Percentiles rank a stretch among this genome's conserved stretches.
These are phyloP conservation scores for Drosophila colorata DNA, from an alignment of 2,888 invertebrate species.

Conservation along the genomic window DNA sequence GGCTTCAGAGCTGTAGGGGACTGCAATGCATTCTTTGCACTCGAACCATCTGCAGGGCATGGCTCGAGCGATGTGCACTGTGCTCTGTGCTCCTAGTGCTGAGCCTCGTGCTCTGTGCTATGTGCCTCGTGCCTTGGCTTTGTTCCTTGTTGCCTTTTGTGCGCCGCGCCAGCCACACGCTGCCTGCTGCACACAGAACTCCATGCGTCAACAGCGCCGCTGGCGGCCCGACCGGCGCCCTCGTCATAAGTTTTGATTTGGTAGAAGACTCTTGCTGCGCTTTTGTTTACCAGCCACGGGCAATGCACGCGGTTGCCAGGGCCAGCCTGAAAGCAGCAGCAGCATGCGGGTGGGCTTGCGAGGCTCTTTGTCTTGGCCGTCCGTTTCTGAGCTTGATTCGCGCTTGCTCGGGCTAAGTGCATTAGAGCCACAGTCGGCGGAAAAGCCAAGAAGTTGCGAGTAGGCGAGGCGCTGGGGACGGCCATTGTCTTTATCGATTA, in stretches of 20 bases:
- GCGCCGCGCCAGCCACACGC: constrained; percentile 1
- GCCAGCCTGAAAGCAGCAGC: background rate
- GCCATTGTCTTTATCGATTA: constrained; percentile 65
- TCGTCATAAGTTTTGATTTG: constrained; percentile 72
- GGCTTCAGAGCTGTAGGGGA: constrained; percentile 6
- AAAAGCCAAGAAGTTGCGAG: constrained; percentile 18
- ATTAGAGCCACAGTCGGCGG: constrained; percentile 37
- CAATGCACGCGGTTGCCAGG: constrained; percentile 54
- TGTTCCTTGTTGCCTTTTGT: constrained; percentile 73
- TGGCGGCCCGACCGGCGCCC: constrained; percentile 32
- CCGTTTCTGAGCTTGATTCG: constrained; percentile 30
- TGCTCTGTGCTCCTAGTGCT: constrained; percentile 6
- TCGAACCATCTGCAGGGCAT: constrained; percentile 45
- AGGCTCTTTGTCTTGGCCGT: constrained; percentile 52
- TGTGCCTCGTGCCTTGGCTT: constrained; percentile 26
- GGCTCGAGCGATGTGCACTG: constrained; percentile 9
- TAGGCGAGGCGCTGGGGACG: constrained; percentile 8
- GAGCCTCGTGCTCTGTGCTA: no score
- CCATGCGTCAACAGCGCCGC: constrained; percentile 24
- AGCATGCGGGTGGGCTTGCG: constrained; percentile 11
- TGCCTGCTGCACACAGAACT: constrained; percentile 28
- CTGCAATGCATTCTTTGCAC: constrained; percentile 50
- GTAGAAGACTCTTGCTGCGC: constrained; percentile 63
- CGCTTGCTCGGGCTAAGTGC: constrained; percentile 48
- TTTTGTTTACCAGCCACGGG: constrained; percentile 75